These are phyloP conservation scores for Sarcophaga rosellei DNA, from an alignment of 2,888 invertebrate species.

Conservation along the genomic window DNA sequence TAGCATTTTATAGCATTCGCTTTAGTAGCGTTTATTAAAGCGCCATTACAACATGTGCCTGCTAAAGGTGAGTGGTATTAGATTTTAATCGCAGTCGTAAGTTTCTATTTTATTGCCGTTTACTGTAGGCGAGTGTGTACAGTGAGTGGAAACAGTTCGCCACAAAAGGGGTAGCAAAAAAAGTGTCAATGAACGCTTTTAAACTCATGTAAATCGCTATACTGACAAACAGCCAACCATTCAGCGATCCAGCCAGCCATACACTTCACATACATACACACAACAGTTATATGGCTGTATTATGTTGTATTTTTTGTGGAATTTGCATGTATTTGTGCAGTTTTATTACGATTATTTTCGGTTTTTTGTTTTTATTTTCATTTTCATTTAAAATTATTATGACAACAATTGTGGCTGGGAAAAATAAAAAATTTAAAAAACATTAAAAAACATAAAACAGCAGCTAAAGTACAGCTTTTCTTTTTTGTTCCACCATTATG, in stretches of 20 bases:
- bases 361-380: neutral
- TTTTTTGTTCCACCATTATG: neutral
- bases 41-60: too few species aligned
- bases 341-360: neutral
- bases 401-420: neutral
- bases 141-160: neutral
- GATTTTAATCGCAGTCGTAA: too few species aligned
- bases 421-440: neutral
- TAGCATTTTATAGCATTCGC: too few species aligned
- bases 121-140: too few species aligned
- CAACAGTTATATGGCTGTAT: neutral
- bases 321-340: neutral
- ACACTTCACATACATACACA: too few species aligned
- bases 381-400: conserved; percentile 5
- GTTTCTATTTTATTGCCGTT: too few species aligned
- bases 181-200: conserved; percentile 42
- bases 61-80: too few species aligned
- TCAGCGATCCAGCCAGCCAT: too few species aligned
- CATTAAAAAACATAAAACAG: conserved; percentile 19
- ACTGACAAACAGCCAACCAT: too few species aligned
- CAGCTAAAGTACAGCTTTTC: neutral
- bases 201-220: neutral
- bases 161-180: neutral
- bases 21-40: too few species aligned
- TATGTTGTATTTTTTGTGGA: too few species aligned